Base-by-base conservation (phyloP, 2,888 invertebrate genomes). In the Conistra vaccinii region DNA sequence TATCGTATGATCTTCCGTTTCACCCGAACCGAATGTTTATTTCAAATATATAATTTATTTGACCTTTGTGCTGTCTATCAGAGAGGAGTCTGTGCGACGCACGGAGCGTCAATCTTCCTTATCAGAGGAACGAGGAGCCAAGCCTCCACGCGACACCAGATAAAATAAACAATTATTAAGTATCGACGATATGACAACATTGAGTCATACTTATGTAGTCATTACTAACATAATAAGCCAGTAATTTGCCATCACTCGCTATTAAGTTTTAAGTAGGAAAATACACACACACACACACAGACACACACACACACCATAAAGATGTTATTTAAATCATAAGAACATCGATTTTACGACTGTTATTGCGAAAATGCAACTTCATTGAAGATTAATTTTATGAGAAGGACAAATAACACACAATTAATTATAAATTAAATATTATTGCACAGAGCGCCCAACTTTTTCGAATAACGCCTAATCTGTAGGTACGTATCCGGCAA, bases 61-160 rank as follows among this genome's bases (percentile, higher is more conserved):
- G 84, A 86, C 82, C 86, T 82, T 80, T 85, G 71, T 67, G 23
- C 78, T 69, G 76, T 78, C 71, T 69, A 86, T 86, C 86, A 75
- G 51, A 57, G 68, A 74, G 72, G 74, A 88, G 86, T 84, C 80
- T 73, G 80, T 65, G 63, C 80, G 80, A 58, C 78, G 66, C 76
- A 69, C 51, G 66, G 57, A 69, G 70, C 80, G 81, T 81, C 87
- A 84, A 82, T 86, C 81, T 76, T 72, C 48, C 73, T 86, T 88
- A 88, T 89, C 89, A 78, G 68, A 55, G 63, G 68, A 83, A 73
- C 80, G 83, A 77, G 77, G 84, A 86, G 89, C 86, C 90, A 79
- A 90, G 90, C 90, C 90, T 89, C 89, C 90, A 80, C 63, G 73
- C 76, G 73, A 73, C 77, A 55, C 39, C 39, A 53, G 76, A 85